phyloP scores from a whole-genome alignment of 2,113 vertebrate species.

The Leptocoma aspasia region DNA sequence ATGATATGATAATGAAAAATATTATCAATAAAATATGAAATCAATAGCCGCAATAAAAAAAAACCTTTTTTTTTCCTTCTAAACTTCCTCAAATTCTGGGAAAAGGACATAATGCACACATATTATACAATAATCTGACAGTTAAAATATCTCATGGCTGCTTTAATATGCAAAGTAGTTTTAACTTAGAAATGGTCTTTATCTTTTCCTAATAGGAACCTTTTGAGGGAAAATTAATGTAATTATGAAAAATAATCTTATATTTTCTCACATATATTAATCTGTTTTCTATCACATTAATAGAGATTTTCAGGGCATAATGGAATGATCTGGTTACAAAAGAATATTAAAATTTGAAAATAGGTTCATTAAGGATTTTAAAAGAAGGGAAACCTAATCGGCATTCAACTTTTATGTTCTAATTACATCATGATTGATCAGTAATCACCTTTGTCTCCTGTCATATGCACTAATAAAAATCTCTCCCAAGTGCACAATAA shows the following conservation, averaged over 20 bases:
- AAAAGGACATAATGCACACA: background rate
- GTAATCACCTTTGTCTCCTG: background rate
- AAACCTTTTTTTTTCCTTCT: background rate
- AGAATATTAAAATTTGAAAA: background rate
- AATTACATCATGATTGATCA: slow-evolving; percentile 32
- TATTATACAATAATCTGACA: background rate
- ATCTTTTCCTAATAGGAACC: background rate
- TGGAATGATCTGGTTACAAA: background rate
- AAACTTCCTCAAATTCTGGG: background rate
- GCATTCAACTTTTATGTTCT: background rate
- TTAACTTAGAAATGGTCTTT: background rate
- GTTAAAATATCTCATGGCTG: background rate
- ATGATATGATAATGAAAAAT: too few relatives aligned
- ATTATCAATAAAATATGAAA: background rate
- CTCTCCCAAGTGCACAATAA: background rate
- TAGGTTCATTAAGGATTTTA: slow-evolving; percentile 2
- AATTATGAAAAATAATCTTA: background rate
- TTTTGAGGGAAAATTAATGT: background rate
- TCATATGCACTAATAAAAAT: slow-evolving; percentile 5
- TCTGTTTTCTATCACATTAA: background rate
- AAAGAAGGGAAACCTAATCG: background rate
- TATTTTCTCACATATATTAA: background rate
- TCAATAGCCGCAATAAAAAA: background rate
- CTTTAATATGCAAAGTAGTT: background rate
- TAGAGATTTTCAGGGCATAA: background rate